A percentile compares a stretch with the other conserved stretches of the same genome.
phyloP scores from a whole-genome alignment of 2,113 vertebrate species.

The Glaucomys volans region DNA sequence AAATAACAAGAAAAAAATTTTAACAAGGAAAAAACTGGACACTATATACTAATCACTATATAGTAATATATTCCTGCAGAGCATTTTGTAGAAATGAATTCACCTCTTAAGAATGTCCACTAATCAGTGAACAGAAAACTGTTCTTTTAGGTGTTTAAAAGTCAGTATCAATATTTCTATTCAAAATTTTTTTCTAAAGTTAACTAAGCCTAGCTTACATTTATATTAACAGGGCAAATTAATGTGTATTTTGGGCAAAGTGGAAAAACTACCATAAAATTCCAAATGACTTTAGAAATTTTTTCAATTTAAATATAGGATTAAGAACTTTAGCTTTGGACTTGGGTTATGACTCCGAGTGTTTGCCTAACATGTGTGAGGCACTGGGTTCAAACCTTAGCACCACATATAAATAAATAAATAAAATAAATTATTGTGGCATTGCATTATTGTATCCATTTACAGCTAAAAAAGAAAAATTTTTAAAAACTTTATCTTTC shows the following conservation, averaged over 20 bases:
- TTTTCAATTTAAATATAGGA: conserved; percentile 20
- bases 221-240: background rate
- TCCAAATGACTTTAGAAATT: conserved; percentile 23
- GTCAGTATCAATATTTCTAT: background rate
- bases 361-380: no score
- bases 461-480: no score
- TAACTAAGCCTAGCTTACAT: background rate
- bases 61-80: conserved; percentile 33
- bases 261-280: conserved; percentile 46
- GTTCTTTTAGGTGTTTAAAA: background rate
- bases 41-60: no score
- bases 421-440: no score
- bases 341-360: no score
- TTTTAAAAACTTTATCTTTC: background rate
- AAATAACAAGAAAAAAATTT: background rate
- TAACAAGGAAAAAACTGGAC: conserved; percentile 20
- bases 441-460: no score
- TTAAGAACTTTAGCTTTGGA: background rate
- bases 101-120: background rate
- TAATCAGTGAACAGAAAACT: conserved; percentile 20
- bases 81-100: conserved; percentile 41
- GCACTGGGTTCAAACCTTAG: no score
- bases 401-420: no score
- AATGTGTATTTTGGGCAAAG: background rate
- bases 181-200: conserved; percentile 16